These are phyloP conservation scores for Lanistes nyassanus DNA, from an alignment of 1,140 invertebrate species.

Conservation along the genomic window DNA sequence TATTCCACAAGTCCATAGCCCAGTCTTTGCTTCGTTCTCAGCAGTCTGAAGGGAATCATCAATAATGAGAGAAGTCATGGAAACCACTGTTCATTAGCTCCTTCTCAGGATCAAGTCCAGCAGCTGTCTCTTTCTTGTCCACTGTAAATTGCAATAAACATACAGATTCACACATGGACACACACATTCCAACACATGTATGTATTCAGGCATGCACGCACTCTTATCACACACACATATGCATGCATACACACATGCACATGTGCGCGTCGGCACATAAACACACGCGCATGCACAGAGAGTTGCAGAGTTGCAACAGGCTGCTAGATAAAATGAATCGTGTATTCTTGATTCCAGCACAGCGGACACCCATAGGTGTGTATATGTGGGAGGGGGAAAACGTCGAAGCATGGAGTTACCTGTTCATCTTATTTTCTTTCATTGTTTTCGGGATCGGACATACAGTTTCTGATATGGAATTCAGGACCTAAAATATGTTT, in stretches of 20 bases:
- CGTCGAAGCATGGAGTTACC: background rate
- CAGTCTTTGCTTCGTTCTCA: too few relatives aligned
- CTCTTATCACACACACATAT: background rate
- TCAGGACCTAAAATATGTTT: too few relatives aligned
- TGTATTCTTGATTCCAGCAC: too few relatives aligned
- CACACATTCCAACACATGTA: background rate
- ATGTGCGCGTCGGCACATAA: background rate
- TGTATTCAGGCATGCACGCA: background rate
- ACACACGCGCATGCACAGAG: background rate
- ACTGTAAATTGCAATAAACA: background rate
- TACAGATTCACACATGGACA: conserved; percentile 4
- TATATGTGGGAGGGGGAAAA: background rate
- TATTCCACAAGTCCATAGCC: too few relatives aligned
- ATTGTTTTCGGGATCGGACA: background rate
- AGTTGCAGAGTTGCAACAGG: too few relatives aligned
- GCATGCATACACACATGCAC: conserved; percentile 7
- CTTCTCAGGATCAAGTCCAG: background rate
- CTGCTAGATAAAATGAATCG: too few relatives aligned
- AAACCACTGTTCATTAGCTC: background rate
- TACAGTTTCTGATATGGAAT: too few relatives aligned
- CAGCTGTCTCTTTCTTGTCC: background rate
- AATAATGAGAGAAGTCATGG: background rate
- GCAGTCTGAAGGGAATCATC: too few relatives aligned
- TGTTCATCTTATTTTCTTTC: background rate
- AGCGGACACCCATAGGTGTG: background rate